These are phyloP conservation scores for Wasmannia auropunctata DNA, from an alignment of 1,140 invertebrate genomes.

Conservation along the genomic window DNA sequence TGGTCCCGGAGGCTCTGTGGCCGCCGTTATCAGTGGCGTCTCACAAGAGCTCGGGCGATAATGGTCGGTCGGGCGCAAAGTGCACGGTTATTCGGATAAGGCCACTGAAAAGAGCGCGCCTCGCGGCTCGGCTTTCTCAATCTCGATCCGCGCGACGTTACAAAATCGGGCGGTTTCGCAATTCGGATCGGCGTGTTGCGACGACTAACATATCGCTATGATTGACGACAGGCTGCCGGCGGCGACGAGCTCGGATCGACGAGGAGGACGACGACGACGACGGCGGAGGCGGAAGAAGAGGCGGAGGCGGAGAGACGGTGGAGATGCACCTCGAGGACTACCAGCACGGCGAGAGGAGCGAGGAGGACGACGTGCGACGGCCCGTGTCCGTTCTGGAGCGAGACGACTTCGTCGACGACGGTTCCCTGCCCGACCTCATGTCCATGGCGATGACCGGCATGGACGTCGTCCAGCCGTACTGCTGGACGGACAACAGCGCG, in stretches of 20 bases:
- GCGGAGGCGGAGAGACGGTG: not conserved
- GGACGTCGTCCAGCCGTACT: slow-evolving; percentile 60
- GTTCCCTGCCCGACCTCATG: slow-evolving; percentile 4
- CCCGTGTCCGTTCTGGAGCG: slow-evolving; percentile 41
- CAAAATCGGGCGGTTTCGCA: slow-evolving; percentile 46
- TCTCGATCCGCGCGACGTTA: slow-evolving; percentile 18
- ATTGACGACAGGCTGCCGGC: slow-evolving; percentile 49
- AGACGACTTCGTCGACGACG: slow-evolving; percentile 43
- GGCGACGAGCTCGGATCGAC: slow-evolving; percentile 45
- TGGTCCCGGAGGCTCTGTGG: not conserved
- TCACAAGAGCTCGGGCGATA: not conserved
- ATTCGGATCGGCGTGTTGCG: not conserved
- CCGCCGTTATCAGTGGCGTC: slow-evolving; percentile 15
- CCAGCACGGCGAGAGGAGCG: slow-evolving; percentile 54
- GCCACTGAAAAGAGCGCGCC: not conserved
- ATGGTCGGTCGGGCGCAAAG: slow-evolving; percentile 1
- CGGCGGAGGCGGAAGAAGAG: not conserved
- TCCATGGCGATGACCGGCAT: slow-evolving; percentile 34
- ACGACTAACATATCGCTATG: slow-evolving; percentile 43
- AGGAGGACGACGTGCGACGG: slow-evolving; percentile 51
- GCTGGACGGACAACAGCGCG: slow-evolving; percentile 52
- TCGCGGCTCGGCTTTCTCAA: slow-evolving; percentile 22
- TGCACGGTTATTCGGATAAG: not conserved
- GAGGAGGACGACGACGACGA: not conserved
- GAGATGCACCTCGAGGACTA: slow-evolving; percentile 71